Evolutionary conservation across 2,888 invertebrate species (phyloP).

Genomic region (Drosophila rubida): DNA sequence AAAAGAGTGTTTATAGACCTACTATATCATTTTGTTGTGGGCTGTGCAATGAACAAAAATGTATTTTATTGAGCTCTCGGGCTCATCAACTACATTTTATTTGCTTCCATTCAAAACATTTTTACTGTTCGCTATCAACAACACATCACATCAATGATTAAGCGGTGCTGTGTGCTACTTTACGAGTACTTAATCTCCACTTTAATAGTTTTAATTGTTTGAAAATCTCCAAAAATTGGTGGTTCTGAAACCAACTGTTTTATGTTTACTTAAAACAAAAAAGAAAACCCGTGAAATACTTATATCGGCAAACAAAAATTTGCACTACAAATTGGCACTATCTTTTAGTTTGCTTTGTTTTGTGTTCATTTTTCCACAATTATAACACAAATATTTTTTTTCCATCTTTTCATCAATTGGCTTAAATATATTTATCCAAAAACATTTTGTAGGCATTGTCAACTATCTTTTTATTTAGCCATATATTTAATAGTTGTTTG

Average conservation of each 20-base stretch:
- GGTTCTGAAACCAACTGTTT: conserved; percentile 78
- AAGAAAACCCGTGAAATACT: conserved; percentile 29
- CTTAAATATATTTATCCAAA: conserved; percentile 78
- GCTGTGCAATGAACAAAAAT: conserved; percentile 47
- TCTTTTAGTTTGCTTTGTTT: conserved; percentile 50
- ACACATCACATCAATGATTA: conserved; percentile 53
- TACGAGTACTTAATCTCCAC: conserved; percentile 17
- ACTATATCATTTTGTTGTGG: conserved; percentile 19
- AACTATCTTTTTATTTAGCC: conserved; percentile 47
- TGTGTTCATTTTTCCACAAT: conserved; percentile 47
- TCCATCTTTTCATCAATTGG: conserved; percentile 18
- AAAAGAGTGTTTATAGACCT: conserved; percentile 26
- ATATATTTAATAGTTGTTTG: conserved; percentile 75
- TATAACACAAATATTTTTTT: conserved; percentile 64
- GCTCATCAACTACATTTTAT: conserved; percentile 33
- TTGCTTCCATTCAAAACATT: conserved; percentile 48
- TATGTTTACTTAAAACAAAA: conserved; percentile 36
- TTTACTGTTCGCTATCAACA: conserved; percentile 13
- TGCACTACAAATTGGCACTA: conserved; percentile 81
- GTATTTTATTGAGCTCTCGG: conserved; percentile 26
- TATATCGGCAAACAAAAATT: conserved; percentile 70
- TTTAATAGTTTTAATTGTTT: conserved; percentile 38
- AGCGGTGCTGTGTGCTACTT: conserved; percentile 58
- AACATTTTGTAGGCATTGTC: conserved; percentile 61
- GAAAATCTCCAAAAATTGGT: conserved; percentile 79